Evolutionary conservation across 2,888 invertebrate species (phyloP).

Genomic region (Oasisia sp.): DNA sequence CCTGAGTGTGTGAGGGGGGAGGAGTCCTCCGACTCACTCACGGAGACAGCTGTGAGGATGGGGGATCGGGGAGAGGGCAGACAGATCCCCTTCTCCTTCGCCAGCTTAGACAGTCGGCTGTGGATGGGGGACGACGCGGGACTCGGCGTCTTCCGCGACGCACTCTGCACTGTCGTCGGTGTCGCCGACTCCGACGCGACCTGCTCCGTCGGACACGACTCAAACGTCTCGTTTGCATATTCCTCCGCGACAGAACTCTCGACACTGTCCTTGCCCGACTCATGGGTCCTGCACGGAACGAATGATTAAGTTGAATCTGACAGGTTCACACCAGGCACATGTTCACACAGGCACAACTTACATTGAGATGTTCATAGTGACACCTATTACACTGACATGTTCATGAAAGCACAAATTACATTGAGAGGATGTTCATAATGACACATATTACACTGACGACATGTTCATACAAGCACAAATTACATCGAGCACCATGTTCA

Average conservation of each 20-base stretch:
- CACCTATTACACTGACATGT: background rate
- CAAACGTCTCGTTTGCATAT: constrained; percentile 7
- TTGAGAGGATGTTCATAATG: background rate
- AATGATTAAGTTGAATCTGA: background rate
- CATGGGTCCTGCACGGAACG: background rate
- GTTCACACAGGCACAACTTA: too few relatives aligned
- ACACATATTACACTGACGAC: background rate
- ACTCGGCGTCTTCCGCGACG: background rate
- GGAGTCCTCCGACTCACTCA: background rate
- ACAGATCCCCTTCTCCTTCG: background rate
- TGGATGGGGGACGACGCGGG: background rate
- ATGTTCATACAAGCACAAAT: background rate
- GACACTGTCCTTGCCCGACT: background rate
- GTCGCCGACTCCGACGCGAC: background rate
- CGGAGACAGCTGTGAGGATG: background rate
- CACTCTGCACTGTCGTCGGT: background rate
- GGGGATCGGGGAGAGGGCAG: background rate
- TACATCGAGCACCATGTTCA: background rate
- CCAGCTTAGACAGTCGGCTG: background rate
- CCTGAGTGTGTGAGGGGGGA: background rate
- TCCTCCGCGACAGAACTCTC: background rate
- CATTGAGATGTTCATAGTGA: background rate
- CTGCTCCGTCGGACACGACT: background rate
- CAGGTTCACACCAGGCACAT: background rate
- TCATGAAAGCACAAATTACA: background rate